Base-by-base conservation (phyloP, 2,888 invertebrate genomes). In the Scaptomyza tumidula region DNA sequence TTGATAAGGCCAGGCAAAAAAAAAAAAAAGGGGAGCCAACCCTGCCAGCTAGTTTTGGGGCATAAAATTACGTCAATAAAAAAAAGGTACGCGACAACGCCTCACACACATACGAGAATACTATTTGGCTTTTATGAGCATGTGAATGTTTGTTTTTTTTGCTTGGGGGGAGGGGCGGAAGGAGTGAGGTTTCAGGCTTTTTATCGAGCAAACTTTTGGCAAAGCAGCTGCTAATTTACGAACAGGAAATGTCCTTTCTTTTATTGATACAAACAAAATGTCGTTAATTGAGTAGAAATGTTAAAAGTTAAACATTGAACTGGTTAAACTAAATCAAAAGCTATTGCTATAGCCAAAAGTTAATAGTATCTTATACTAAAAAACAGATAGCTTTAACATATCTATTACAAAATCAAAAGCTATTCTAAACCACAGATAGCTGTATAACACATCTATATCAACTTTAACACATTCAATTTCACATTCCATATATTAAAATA, bases 131-230 rank as follows among this genome's bases (percentile, higher is more conserved):
- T 69, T 69, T 69, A 74, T n/a, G 41, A 61, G 37, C 60, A 57
- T 58, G 49, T 66, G 74, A 57, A 33, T 56, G 54, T 58, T 45
- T 66, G 74, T 3, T 31, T 31, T 10, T 10, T 10, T 35, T 46
- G 3, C 9, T 24, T 41, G 45, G 27, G 24, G 3, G 46, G 9
- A 31, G 7, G 4, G 1, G 1, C n/a, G n/a, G n/a, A n/a, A n/a
- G n/a, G n/a, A n/a, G 5, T 6, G 33, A 33, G 33, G 39, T n/a
- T 54, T 41, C 43, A 19, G 59, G 58, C 65, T 69, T 77, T 86
- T 88, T 88, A 88, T 85, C 85, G 89, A 75, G 87, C 88, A 79
- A 84, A 86, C 84, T 88, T 88, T 85, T 76, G 9, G 39, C 86
- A 84, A 78, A 84, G 73, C 87, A 88, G 87, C 88, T 86, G 88